Evolutionary conservation across 2,113 vertebrate species (phyloP), one percentile per base, ranked within the genome.

Genomic region (Corapipo altera): DNA sequence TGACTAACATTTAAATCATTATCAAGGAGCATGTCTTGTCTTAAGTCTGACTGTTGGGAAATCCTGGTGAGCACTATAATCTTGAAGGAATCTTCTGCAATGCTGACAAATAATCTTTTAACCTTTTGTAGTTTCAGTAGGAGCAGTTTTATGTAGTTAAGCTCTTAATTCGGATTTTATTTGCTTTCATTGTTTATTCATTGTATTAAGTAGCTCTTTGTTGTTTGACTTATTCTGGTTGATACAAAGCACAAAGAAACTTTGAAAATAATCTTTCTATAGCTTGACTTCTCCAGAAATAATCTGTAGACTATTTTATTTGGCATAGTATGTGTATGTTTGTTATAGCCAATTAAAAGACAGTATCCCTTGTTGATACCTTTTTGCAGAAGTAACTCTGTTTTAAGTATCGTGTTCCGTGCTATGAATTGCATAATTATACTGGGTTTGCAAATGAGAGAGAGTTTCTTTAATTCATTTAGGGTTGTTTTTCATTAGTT

Each of bases 1-100:
- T 95, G 96, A 95, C 91, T 95, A 84, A 93, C 59, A 28, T 92
- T 84, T 91, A 92, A 92, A 65, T 96, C 1, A 6, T 84, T 92
- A 75, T 81, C 93, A 73, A 69, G 51, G 49, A 89, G 49, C 49
- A 20, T 35, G 52, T 84, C 69, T 43, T 43, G 32, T 83, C 64
- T 74, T 26, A 70, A 73, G 69, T 51, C 51, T 85, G 69, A n/a
- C 72, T 91, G 2, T 85, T 87, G 83, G 76, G 79, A 97, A 94
- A 62, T 70, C 55, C 55, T 64, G 83, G 32, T 66, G 62, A 89
- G 37, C 48, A 17, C 19, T 65, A 0, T 89, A 41, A 78, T 82
- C 41, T 65, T 80, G 30, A 90, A 82, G 13, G 33, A 74, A 11
- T 66, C 57, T 80, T 84, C 62, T 61, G 46, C 62, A 62, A 79